Conservation (phyloP, 92 coral and sea anemone species). For the Metridium senile region DNA sequence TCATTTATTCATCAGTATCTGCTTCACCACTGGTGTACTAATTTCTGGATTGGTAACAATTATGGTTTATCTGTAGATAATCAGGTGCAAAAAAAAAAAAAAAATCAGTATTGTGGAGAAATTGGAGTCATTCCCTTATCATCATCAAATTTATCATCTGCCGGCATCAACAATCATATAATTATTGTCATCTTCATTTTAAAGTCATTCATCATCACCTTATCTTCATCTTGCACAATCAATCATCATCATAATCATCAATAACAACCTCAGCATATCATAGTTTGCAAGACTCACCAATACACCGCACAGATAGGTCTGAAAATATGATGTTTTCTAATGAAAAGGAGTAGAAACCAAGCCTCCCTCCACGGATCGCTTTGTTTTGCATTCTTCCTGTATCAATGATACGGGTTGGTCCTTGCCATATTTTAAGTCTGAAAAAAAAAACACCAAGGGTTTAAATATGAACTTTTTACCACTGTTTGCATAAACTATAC, state of each 20-base stretch:
- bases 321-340: constrained; percentile 83
- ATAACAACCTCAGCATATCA: too few relatives aligned
- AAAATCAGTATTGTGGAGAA: too few relatives aligned
- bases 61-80: constrained; percentile 3
- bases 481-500: background rate
- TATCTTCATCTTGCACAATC: too few relatives aligned
- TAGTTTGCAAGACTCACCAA: constrained; percentile 40
- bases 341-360: constrained; percentile 82
- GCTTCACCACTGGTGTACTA: background rate
- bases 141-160: background rate
- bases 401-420: constrained; percentile 53
- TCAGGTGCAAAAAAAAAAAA: background rate
- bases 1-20: background rate
- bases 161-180: too few relatives aligned
- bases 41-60: background rate
- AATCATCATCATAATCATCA: too few relatives aligned
- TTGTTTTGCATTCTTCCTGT: constrained; percentile 69
- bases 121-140: too few relatives aligned
- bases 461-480: background rate
- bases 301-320: constrained; percentile 74
- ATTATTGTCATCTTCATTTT: too few relatives aligned
- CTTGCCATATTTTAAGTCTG: constrained; percentile 68
- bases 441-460: background rate
- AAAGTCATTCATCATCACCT: too few relatives aligned
- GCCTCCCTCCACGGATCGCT: constrained; percentile 74